Conservation (phyloP, 2,888 invertebrate genomes). For the Trilocha varians region DNA sequence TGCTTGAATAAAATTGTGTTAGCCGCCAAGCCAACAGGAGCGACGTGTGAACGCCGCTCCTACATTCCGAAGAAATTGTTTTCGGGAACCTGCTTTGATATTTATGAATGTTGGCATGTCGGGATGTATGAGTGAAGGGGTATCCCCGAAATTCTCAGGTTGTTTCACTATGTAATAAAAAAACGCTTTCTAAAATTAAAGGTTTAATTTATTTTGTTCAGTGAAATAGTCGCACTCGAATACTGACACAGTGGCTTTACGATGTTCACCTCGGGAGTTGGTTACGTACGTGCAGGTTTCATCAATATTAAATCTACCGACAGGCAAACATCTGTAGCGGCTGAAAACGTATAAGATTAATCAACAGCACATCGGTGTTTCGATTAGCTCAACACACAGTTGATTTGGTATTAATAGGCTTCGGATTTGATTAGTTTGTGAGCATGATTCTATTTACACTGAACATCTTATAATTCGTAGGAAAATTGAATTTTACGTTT, state of each 20-base stretch:
- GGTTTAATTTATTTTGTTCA: constrained; percentile 2
- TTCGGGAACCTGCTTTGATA: constrained; percentile 62
- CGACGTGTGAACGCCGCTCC: constrained; percentile 54
- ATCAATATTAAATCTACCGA: constrained; percentile 57
- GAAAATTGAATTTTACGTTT: too few relatives aligned
- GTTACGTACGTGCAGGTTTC: constrained; percentile 20
- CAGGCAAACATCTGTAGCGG: constrained; percentile 27
- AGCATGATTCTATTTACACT: not conserved
- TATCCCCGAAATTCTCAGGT: constrained; percentile 35
- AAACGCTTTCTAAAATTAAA: constrained; percentile 8
- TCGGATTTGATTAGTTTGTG: not conserved
- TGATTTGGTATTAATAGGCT: not conserved
- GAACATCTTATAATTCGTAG: too few relatives aligned
- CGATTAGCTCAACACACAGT: constrained; percentile 30
- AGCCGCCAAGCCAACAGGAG: constrained; percentile 43
- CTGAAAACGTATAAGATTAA: constrained; percentile 19
- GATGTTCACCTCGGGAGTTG: constrained; percentile 22
- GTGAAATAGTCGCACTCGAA: constrained; percentile 10
- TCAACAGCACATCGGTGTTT: constrained; percentile 39
- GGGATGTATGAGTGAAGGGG: constrained; percentile 44
- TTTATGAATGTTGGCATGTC: constrained; percentile 64
- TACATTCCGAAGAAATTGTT: constrained; percentile 62
- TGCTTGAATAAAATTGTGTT: constrained; percentile 72
- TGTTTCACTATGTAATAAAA: constrained; percentile 15
- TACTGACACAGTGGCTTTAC: constrained; percentile 22